Percentiles rank a stretch among this genome's conserved stretches.
These are phyloP conservation scores for Lomographa bimaculata DNA, from an alignment of 2,888 invertebrate species.

Conservation along the genomic window DNA sequence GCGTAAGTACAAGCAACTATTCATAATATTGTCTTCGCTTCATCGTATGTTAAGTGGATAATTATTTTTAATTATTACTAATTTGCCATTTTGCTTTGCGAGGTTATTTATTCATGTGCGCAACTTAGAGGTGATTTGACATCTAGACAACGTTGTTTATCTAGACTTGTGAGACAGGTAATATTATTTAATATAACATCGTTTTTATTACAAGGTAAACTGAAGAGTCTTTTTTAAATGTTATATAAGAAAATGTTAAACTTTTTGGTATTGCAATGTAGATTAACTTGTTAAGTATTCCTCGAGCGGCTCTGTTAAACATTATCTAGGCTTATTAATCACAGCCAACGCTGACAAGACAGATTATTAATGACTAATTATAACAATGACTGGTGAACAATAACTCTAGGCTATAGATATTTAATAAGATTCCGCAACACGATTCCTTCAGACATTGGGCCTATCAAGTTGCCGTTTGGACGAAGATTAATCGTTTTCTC, in stretches of 20 bases:
- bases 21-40: conserved; percentile 30
- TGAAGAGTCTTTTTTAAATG: too few relatives aligned
- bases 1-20: too few relatives aligned
- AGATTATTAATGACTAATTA: conserved; percentile 75
- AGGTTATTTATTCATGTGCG: conserved; percentile 19
- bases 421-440: conserved; percentile 74
- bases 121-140: conserved; percentile 26
- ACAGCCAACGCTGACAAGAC: conserved; percentile 60
- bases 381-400: conserved; percentile 72
- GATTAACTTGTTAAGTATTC: conserved; percentile 26
- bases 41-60: conserved; percentile 30
- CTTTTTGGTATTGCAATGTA: conserved; percentile 18
- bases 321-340: conserved; percentile 54
- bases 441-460: conserved; percentile 64
- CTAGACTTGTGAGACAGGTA: conserved; percentile 23
- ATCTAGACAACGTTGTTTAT: conserved; percentile 26
- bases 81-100: conserved; percentile 30
- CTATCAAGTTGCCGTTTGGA: conserved; percentile 66
- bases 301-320: conserved; percentile 43
- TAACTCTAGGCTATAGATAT: conserved; percentile 62
- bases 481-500: conserved; percentile 70
- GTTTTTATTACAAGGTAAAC: too few relatives aligned
- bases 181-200: too few relatives aligned
- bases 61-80: conserved; percentile 36
- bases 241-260: too few relatives aligned